Conservation (phyloP, 2,113 vertebrate species). For the Antechinus flavipes region DNA sequence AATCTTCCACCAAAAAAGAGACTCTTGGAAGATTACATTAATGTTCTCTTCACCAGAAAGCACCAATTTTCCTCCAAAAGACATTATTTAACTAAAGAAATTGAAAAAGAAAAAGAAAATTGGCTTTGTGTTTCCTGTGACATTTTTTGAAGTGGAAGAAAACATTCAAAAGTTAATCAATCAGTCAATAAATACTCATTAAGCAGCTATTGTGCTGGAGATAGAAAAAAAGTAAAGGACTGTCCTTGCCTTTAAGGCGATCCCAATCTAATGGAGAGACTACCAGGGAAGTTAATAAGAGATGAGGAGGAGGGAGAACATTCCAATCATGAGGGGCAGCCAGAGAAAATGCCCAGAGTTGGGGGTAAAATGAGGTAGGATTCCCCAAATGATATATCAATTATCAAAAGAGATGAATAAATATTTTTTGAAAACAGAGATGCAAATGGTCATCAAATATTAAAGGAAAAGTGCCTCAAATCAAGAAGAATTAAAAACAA, state of each 20-base stretch:
- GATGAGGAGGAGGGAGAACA: not conserved
- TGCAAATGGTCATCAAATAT: not conserved
- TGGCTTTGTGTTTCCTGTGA: not conserved
- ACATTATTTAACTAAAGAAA: not conserved
- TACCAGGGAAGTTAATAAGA: not conserved
- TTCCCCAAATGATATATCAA: not conserved
- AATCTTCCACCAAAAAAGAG: conserved; percentile 11
- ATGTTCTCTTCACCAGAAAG: conserved; percentile 24
- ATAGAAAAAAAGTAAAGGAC: not conserved
- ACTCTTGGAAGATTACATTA: conserved; percentile 6
- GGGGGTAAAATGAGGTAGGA: not conserved
- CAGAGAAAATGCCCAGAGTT: not conserved
- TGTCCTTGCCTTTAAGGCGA: not conserved
- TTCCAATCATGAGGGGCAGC: not conserved
- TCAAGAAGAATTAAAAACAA: not conserved
- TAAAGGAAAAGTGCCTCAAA: not conserved
- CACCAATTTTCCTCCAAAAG: not conserved
- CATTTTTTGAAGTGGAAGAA: conserved; percentile 23
- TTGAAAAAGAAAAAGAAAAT: conserved; percentile 14
- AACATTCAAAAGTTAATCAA: not conserved
- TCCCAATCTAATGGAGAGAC: not conserved
- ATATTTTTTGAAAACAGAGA: not conserved
- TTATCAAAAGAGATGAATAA: not conserved
- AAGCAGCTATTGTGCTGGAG: not conserved
- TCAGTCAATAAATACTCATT: not conserved